These are phyloP conservation scores for Cremastobaeus sp. DNA, from an alignment of 2,888 invertebrate genomes.

Conservation along the genomic window DNA sequence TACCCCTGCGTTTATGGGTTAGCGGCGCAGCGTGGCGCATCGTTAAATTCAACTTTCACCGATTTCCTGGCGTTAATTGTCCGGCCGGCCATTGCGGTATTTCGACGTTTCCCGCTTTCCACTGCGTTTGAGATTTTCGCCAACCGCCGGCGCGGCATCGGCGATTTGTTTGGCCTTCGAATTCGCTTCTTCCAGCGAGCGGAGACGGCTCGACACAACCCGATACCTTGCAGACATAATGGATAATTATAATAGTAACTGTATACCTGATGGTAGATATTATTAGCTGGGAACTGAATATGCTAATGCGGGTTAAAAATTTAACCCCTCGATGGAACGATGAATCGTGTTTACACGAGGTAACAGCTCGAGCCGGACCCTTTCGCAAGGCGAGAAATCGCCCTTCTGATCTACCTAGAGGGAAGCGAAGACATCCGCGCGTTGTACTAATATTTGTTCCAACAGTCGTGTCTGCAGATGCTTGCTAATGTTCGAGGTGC, in stretches of 20 bases:
- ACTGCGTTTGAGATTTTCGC: no score
- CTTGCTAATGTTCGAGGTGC: conserved; percentile 26
- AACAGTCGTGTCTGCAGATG: conserved; percentile 42
- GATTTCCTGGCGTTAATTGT: conserved; percentile 22
- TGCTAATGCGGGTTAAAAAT: conserved; percentile 46
- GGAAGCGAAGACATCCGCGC: conserved; percentile 53
- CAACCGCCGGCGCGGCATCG: no score
- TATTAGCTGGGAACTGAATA: conserved; percentile 49
- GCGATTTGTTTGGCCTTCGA: no score
- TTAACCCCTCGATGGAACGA: conserved; percentile 42
- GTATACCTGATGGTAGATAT: conserved; percentile 50
- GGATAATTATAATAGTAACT: conserved; percentile 46
- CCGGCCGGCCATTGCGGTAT: no score
- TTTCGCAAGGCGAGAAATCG: conserved; percentile 56
- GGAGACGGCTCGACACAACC: conserved; percentile 8
- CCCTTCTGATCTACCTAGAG: conserved; percentile 52
- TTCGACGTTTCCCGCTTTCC: no score
- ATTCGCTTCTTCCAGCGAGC: no score
- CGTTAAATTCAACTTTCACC: conserved; percentile 62
- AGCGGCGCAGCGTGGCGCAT: conserved; percentile 74
- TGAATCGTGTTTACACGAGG: conserved; percentile 54
- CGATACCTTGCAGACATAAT: conserved; percentile 27
- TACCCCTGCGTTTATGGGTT: conserved; percentile 72
- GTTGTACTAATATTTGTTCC: conserved; percentile 53
- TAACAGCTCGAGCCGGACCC: conserved; percentile 33